Percentiles rank a stretch among this genome's conserved stretches.
Conservation (phyloP, 2,888 invertebrate species). For the Pandemis heparana region DNA sequence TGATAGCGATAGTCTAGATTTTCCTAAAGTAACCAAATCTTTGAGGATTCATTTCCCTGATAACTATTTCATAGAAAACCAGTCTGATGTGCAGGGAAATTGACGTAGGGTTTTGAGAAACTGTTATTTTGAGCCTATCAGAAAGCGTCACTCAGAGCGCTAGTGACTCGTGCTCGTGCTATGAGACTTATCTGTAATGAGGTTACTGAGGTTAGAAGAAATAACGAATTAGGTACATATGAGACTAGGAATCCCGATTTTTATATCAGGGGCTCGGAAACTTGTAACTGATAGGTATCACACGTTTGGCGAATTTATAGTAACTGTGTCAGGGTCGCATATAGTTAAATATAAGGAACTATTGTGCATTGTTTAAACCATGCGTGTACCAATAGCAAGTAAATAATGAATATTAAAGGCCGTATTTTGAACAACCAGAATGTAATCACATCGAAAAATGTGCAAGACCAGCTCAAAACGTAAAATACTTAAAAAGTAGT, state of each 20-base stretch:
- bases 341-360: constrained; percentile 18
- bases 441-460: background rate
- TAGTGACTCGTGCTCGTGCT: background rate
- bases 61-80: background rate
- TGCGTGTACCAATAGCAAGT: background rate
- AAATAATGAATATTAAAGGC: constrained; percentile 6
- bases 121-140: background rate
- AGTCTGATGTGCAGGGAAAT: too few relatives aligned
- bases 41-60: too few relatives aligned
- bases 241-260: constrained; percentile 3
- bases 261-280: background rate
- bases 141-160: background rate
- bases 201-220: background rate
- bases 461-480: background rate
- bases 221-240: background rate
- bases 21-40: too few relatives aligned
- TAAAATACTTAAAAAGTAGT: background rate
- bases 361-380: constrained; percentile 14
- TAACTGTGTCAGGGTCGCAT: constrained; percentile 40
- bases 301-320: constrained; percentile 37
- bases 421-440: constrained; percentile 5
- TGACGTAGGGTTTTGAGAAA: too few relatives aligned
- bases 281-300: constrained; percentile 21
- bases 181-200: background rate
- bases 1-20: too few relatives aligned